Percentiles rank a stretch among this genome's conserved stretches.
Evolutionary conservation across 2,888 invertebrate genomes (phyloP).

Genomic region (Pseudoips prasinana): DNA sequence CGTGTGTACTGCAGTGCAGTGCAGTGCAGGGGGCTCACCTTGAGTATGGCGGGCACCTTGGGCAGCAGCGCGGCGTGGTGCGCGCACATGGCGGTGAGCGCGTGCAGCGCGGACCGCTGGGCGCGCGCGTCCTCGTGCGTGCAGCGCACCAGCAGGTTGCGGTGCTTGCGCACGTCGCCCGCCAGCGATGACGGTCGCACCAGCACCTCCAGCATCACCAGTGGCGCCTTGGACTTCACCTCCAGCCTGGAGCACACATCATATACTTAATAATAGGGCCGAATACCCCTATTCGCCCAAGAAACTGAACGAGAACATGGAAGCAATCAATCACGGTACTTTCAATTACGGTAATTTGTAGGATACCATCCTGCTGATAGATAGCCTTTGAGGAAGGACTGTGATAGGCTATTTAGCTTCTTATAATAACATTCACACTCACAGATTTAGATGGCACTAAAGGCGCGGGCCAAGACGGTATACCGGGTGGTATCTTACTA

Average conservation of each 20-base stretch:
- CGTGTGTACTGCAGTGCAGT: constrained; percentile 88
- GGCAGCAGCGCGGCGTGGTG: constrained; percentile 90
- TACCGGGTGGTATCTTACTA: too few species aligned
- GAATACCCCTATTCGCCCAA: too few species aligned
- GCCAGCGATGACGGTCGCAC: constrained; percentile 85
- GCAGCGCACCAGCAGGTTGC: constrained; percentile 90
- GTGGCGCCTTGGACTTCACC: constrained; percentile 95
- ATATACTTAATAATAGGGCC: too few species aligned
- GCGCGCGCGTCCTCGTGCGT: constrained; percentile 90
- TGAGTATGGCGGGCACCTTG: constrained; percentile 94
- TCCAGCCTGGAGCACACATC: constrained; percentile 86
- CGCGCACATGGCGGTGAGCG: constrained; percentile 95
- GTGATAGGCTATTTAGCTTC: too few species aligned
- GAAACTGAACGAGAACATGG: too few species aligned
- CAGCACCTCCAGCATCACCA: constrained; percentile 96
- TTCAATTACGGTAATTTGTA: too few species aligned
- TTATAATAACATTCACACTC: too few species aligned
- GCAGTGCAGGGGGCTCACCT: constrained; percentile 79
- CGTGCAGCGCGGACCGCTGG: constrained; percentile 96
- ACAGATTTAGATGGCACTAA: too few species aligned
- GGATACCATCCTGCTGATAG: too few species aligned
- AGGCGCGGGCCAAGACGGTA: too few species aligned
- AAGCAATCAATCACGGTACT: too few species aligned
- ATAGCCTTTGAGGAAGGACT: too few species aligned
- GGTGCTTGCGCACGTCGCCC: constrained; percentile 88